These are phyloP conservation scores for Thryonomys swinderianus DNA, from an alignment of 2,113 vertebrate genomes.

Conservation along the genomic window DNA sequence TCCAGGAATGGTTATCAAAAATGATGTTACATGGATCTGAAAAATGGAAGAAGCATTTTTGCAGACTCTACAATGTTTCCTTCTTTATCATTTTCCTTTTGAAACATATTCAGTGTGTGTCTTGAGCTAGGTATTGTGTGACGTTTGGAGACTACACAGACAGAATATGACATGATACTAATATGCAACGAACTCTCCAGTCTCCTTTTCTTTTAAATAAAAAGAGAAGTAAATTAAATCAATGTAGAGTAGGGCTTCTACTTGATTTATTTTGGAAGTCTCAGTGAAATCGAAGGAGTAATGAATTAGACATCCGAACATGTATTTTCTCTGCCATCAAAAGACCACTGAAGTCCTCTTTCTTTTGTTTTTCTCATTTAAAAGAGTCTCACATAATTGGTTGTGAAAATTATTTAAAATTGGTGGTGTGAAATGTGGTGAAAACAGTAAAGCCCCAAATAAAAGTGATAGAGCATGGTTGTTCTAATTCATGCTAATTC, in stretches of 20 bases:
- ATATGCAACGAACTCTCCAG: not conserved
- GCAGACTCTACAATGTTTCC: not conserved
- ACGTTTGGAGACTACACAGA: not conserved
- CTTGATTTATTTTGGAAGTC: not conserved
- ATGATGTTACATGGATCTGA: not conserved
- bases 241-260: not conserved
- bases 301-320: not conserved
- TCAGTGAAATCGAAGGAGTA: not conserved
- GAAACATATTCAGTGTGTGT: not conserved
- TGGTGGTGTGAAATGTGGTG: not conserved
- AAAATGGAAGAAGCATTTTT: not conserved
- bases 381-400: not conserved
- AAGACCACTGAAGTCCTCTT: not conserved
- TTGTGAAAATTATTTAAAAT: not conserved
- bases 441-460: not conserved
- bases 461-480: not conserved
- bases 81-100: not conserved
- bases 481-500: not conserved
- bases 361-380: not conserved
- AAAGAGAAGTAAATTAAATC: not conserved
- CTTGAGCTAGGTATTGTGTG: not conserved
- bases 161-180: not conserved
- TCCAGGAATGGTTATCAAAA: not conserved
- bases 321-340: not conserved
- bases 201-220: slow-evolving; percentile 17